phyloP scores from a whole-genome alignment of 2,797 vertebrate genomes.

The Gobionotothen gibberifrons region DNA sequence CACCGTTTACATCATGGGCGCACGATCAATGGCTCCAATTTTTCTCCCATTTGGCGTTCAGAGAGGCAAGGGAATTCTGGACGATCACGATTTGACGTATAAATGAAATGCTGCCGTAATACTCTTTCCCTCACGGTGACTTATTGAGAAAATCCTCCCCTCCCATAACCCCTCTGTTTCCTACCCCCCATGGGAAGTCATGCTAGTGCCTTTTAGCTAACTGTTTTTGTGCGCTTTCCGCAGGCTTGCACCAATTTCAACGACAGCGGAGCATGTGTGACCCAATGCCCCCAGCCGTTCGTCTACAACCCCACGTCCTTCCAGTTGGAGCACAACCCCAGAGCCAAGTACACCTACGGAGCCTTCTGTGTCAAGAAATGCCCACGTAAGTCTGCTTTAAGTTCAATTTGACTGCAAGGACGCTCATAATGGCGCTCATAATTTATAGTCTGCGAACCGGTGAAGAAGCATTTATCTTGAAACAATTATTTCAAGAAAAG shows the following conservation, averaged over 20 bases:
- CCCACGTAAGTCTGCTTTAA: constrained; percentile 88
- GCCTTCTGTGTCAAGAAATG: constrained; percentile 98
- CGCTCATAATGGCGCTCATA: constrained; percentile 16
- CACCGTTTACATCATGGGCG: constrained; percentile 69
- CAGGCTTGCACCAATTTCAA: constrained; percentile 95
- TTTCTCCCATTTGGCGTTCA: constrained; percentile 60
- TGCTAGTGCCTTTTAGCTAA: constrained; percentile 18
- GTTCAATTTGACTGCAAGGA: not conserved
- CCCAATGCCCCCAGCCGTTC: constrained; percentile 96
- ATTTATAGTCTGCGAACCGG: constrained; percentile 27
- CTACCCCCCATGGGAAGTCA: not conserved
- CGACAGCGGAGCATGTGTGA: constrained; percentile 96
- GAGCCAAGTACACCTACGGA: constrained; percentile 97
- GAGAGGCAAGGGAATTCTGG: constrained; percentile 24
- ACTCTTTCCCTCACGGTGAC: constrained; percentile 34
- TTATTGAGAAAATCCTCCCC: constrained; percentile 27
- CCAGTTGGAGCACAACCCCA: constrained; percentile 95
- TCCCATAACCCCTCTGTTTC: not conserved
- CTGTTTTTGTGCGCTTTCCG: not conserved
- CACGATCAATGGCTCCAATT: constrained; percentile 76
- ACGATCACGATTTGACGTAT: constrained; percentile 20
- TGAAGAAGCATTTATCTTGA: constrained; percentile 47
- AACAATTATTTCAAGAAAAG: constrained; percentile 45
- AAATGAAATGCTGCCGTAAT: constrained; percentile 72
- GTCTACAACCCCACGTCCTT: constrained; percentile 97